A percentile compares a stretch with the other conserved stretches of the same genome.
Conservation (phyloP, 2,113 vertebrate genomes). For the Nothobranchius furzeri region DNA sequence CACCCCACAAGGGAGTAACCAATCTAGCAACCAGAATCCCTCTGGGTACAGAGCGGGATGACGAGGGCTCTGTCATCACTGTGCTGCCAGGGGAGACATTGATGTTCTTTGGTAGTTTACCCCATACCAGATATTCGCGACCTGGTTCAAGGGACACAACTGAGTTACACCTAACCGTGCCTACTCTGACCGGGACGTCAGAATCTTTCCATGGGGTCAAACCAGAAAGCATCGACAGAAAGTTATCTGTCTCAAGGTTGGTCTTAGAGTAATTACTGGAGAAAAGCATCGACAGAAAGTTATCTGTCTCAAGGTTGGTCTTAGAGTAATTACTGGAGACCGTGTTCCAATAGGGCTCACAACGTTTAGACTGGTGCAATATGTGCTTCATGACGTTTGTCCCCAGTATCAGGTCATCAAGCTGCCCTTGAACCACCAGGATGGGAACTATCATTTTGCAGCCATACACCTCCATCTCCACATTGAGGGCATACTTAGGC, state of each 20-base stretch:
- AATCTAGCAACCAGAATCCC: neutral
- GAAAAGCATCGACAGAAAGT: slow-evolving; percentile 4
- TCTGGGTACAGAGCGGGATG: slow-evolving; percentile 6
- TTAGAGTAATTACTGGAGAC: neutral
- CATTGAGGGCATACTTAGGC: slow-evolving; percentile 10
- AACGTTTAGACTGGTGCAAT: slow-evolving; percentile 6
- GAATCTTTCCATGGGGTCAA: slow-evolving; percentile 15
- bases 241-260: slow-evolving; percentile 7
- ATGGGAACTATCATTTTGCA: slow-evolving; percentile 22
- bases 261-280: no score
- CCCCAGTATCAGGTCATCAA: slow-evolving; percentile 28
- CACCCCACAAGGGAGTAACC: neutral
- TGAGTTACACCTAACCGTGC: slow-evolving; percentile 24
- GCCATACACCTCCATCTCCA: slow-evolving; percentile 30
- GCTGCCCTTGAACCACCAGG: slow-evolving; percentile 16
- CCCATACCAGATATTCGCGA: slow-evolving; percentile 30
- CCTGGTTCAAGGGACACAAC: slow-evolving; percentile 12
- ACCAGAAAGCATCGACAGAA: slow-evolving; percentile 12
- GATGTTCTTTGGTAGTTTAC: slow-evolving; percentile 12
- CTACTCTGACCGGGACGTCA: slow-evolving; percentile 6
- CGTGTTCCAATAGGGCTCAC: slow-evolving; percentile 29
- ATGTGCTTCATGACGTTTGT: slow-evolving; percentile 31
- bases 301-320: slow-evolving; percentile 5
- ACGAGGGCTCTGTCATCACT: slow-evolving; percentile 1
- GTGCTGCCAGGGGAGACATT: slow-evolving; percentile 19